Evolutionary conservation across 2,888 invertebrate genomes (phyloP).

Genomic region (Cryptocheilus praepositus): DNA sequence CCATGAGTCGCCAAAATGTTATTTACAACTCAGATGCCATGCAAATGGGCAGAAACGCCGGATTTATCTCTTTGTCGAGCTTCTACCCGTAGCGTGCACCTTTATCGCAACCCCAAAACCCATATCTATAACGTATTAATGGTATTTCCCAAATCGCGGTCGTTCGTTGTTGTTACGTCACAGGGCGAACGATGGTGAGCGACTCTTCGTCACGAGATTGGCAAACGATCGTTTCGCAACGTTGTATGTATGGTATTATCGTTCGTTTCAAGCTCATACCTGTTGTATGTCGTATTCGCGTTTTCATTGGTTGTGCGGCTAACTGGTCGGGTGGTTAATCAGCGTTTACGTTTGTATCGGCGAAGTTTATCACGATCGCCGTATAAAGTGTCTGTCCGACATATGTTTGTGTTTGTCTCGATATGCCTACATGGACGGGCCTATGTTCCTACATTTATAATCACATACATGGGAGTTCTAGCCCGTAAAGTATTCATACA

Average conservation of each 20-base stretch:
- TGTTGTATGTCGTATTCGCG: conserved; percentile 28
- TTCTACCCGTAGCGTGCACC: neutral
- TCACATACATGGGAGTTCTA: no score
- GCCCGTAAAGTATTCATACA: no score
- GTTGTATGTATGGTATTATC: conserved; percentile 43
- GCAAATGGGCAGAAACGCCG: no score
- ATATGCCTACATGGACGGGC: no score
- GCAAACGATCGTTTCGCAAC: neutral
- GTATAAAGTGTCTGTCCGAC: conserved; percentile 53
- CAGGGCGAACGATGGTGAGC: neutral
- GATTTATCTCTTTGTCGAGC: no score
- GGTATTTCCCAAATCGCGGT: conserved; percentile 7
- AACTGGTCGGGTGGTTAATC: conserved; percentile 26
- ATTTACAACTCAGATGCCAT: no score
- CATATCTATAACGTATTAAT: neutral
- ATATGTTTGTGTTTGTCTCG: neutral
- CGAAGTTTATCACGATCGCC: conserved; percentile 64
- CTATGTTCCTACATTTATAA: no score
- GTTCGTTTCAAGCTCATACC: conserved; percentile 39
- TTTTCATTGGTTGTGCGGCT: conserved; percentile 17
- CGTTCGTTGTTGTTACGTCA: conserved; percentile 1
- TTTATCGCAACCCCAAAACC: neutral
- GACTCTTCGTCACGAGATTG: conserved; percentile 9
- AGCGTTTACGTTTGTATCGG: conserved; percentile 43
- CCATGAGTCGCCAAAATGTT: neutral